Percentiles rank a stretch among this genome's conserved stretches.
phyloP scores from a whole-genome alignment of 1,140 invertebrate species.

The Caligus rogercresseyi region DNA sequence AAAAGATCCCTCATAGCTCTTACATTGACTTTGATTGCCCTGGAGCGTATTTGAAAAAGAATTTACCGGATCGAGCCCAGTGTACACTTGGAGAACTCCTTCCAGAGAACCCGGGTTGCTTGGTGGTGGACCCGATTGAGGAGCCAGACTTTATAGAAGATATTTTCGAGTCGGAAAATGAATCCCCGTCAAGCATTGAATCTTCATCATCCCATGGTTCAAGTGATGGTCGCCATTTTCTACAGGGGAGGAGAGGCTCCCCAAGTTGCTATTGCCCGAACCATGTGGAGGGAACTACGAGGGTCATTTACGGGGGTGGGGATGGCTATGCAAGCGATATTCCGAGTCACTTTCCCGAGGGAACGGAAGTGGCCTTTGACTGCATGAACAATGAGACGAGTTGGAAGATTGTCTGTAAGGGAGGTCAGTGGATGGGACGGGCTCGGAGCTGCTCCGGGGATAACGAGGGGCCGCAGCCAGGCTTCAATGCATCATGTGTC shows the following conservation, averaged over 20 bases:
- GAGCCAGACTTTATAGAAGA: not conserved
- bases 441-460: slow-evolving; percentile 40
- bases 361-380: slow-evolving; percentile 12
- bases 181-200: not conserved
- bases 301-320: not conserved
- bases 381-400: slow-evolving; percentile 23
- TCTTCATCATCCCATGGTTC: not conserved
- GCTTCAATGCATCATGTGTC: slow-evolving; percentile 14
- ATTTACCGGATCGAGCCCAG: not conserved
- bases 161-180: not conserved
- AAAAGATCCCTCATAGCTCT: slow-evolving; percentile 10
- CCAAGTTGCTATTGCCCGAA: not conserved
- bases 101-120: not conserved
- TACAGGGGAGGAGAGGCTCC: not conserved
- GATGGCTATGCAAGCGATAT: slow-evolving; percentile 1
- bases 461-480: not conserved
- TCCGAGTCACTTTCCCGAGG: slow-evolving; percentile 1
- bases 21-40: slow-evolving; percentile 13
- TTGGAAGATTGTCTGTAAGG: slow-evolving; percentile 62
- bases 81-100: not conserved
- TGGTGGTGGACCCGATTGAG: not conserved
- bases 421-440: slow-evolving; percentile 58
- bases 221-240: not conserved
- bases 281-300: not conserved
- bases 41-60: not conserved